Base-by-base conservation (phyloP, 2,797 vertebrate genomes). In the Gastrophryne carolinensis region DNA sequence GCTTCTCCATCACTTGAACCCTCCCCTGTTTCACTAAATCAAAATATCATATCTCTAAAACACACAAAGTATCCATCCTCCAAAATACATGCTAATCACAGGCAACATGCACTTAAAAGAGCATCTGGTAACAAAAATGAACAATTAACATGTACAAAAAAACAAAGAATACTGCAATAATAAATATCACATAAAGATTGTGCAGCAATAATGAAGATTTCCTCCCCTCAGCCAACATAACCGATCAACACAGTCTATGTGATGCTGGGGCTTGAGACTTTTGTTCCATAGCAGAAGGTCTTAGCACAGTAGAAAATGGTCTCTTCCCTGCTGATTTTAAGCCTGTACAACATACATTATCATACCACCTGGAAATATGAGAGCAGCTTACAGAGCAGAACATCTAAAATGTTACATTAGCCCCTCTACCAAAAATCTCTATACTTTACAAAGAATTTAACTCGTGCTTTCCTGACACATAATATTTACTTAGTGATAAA, bases 31-130 rank as follows among this genome's bases (percentile, higher is more conserved):
- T 71, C 57, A 29, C 47, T 79, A 81, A 84, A 79, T 81, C 88
- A 66, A 84, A 88, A 91, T 89, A 90, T 88, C 87, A 89, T 89
- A 91, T 90, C 88, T 88, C 83, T 70, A 82, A 83, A 84, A 90
- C 90, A 90, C 90, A 83, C 84, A 84, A 90, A 88, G 89, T 83
- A 83, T 89, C 86, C 79, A 85, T 86, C 83, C 84, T 87, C 30
- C 49, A 34, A 12, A 57, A 56, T 58, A 57, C 27, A 19, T 12
- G n/a, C 24, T 39, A 64, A 49, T 57, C 39, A 39, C 57, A 71
- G 1, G 27, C 8, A 6, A 47, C 44, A 47, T 7, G 17, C 17
- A 19, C 17, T 0, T n/a, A n/a, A n/a, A n/a, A n/a, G n/a, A n/a
- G n/a, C n/a, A n/a, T n/a, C n/a, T n/a, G n/a, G n/a, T 44, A 57